Evolutionary conservation across 1,140 invertebrate genomes (phyloP), one percentile per base, ranked within the genome.

Genomic region (Vollenhovia emeryi): DNA sequence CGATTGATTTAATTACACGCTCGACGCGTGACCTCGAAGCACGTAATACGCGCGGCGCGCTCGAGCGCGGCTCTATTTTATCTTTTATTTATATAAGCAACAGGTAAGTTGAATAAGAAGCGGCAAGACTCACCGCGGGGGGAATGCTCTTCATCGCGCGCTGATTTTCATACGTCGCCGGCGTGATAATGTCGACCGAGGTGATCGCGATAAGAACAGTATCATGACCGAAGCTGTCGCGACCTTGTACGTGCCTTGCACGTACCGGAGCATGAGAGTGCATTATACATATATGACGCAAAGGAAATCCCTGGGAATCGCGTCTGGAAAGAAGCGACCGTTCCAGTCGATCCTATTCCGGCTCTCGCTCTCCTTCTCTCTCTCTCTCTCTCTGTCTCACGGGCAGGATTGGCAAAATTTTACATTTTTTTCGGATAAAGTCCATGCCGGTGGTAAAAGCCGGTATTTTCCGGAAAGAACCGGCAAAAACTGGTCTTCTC

Each of bases 151-250:
- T 50, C 21, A 9, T 73, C 55, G 45, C 68, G 75, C 84, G 48
- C 9, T 43, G 60, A 52, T 73, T 30, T 76, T 84, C 57, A 24
- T 59, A 48, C 60, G 21, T 50, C 68, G 55, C 68, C 71, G 74
- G 6, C 66, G 45, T 30, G 43, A 52, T 84, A 66, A 64, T 68
- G 84, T 66, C 71, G 36, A 24, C 48, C 33, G 57, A 30, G 27
- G 18, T 27, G 60, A 82, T 87, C 76, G 40, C 86, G 84, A 87
- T 87, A 86, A 82, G 64, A 52, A 59, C 24, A 82, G 68, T 82
- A 86, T 82, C 86, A 68, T 50, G 64, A 71, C 24, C 13, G 40
- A 30, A 83, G 30, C 33, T 24, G 73, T 52, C 48, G 64, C 55
- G 66, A 62, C 76, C 62, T 68, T 71, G 76, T 62, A 27, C 43